A percentile compares a stretch with the other conserved stretches of the same genome.
Evolutionary conservation across 2,797 vertebrate genomes (phyloP).

Genomic region (Sebastes goodei): DNA sequence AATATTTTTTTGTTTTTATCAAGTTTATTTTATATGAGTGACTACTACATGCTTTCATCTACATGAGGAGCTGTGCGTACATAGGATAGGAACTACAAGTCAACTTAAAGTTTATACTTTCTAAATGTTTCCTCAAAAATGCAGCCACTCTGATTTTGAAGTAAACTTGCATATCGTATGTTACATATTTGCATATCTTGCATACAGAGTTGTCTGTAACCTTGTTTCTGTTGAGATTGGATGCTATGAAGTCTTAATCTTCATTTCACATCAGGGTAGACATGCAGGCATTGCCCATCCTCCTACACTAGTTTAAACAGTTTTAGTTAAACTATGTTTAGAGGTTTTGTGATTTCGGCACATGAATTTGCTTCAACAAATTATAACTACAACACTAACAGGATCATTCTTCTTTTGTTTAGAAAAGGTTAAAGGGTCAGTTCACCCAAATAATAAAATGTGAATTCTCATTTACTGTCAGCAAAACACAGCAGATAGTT

Average conservation of each 20-base stretch:
- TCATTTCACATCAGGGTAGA: background rate
- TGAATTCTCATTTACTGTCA: too few species aligned
- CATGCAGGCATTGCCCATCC: background rate
- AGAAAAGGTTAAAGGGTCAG: too few species aligned
- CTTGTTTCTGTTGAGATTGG: background rate
- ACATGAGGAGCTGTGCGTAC: background rate
- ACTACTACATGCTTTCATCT: background rate
- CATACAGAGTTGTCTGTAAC: background rate
- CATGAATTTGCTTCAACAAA: background rate
- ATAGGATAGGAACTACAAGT: background rate
- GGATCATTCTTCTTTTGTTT: too few species aligned
- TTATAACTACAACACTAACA: background rate
- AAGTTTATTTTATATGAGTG: background rate
- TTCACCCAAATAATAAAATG: too few species aligned
- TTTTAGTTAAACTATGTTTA: background rate
- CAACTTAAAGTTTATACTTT: background rate
- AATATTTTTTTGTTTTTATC: background rate
- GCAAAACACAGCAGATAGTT: too few species aligned
- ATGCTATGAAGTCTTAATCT: background rate
- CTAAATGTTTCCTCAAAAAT: too few species aligned
- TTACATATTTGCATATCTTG: background rate
- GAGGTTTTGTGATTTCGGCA: background rate
- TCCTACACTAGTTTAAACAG: background rate
- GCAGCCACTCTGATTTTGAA: too few species aligned
- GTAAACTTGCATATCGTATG: background rate